Evolutionary conservation across 2,888 invertebrate species (phyloP).

Genomic region (Drosophila vallismaia): DNA sequence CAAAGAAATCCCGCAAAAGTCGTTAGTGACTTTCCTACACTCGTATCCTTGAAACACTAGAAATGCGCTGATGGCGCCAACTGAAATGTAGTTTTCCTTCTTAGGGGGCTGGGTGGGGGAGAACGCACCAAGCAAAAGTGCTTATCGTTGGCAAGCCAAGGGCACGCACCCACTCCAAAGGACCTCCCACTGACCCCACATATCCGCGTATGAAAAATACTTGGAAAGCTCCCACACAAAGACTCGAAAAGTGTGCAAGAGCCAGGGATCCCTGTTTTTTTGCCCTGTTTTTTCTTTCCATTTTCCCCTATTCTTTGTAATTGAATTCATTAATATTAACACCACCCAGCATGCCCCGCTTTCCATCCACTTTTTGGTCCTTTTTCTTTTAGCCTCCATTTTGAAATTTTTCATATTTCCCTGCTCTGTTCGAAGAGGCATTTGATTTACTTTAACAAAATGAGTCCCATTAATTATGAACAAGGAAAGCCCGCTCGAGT

Average conservation of each 20-base stretch:
- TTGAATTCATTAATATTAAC: conserved; percentile 54
- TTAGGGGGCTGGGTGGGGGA: conserved; percentile 31
- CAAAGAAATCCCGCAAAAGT: conserved; percentile 65
- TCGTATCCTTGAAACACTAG: conserved; percentile 66
- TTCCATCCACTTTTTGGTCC: conserved; percentile 11
- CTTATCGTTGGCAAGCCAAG: conserved; percentile 60
- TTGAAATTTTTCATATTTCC: conserved; percentile 20
- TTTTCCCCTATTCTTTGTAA: conserved; percentile 29
- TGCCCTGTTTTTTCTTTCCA: conserved; percentile 10
- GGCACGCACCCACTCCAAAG: conserved; percentile 47
- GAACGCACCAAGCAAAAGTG: conserved; percentile 52
- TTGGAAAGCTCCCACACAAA: conserved; percentile 13
- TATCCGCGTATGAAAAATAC: not conserved
- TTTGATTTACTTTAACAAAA: conserved; percentile 31
- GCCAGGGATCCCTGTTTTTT: conserved; percentile 16
- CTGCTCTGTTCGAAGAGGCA: conserved; percentile 26
- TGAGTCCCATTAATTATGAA: conserved; percentile 21
- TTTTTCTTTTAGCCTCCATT: not conserved
- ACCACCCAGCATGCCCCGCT: conserved; percentile 8
- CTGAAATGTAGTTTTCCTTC: conserved; percentile 10
- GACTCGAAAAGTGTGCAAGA: conserved; percentile 5
- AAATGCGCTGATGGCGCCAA: conserved; percentile 61
- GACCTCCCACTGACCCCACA: not conserved
- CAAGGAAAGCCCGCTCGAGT: conserved; percentile 20
- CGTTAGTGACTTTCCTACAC: conserved; percentile 44